Evolutionary conservation across 2,888 invertebrate species (phyloP).

Genomic region (Psylliodes chrysocephalus): DNA sequence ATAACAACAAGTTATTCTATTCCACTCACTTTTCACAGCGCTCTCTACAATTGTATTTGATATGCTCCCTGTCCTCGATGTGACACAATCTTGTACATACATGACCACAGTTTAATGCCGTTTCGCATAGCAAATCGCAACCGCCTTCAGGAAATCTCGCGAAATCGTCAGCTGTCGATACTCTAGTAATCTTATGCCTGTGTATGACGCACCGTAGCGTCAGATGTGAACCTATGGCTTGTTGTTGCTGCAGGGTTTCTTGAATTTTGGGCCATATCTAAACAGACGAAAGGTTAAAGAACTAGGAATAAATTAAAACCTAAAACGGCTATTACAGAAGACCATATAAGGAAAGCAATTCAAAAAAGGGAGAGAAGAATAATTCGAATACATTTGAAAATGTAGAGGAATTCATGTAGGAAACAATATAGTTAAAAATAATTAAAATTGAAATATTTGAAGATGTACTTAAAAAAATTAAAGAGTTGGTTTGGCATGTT

Average conservation of each 20-base stretch:
- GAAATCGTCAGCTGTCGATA: slow-evolving; percentile 63
- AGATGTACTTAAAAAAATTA: no score
- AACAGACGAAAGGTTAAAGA: slow-evolving; percentile 20
- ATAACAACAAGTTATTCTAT: neutral
- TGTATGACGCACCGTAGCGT: slow-evolving; percentile 68
- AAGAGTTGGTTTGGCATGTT: no score
- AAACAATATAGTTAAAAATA: no score
- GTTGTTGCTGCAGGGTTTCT: slow-evolving; percentile 63
- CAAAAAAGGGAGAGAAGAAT: no score
- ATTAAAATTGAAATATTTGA: no score
- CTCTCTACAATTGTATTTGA: slow-evolving; percentile 63
- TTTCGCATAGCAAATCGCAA: slow-evolving; percentile 68
- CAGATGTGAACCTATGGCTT: slow-evolving; percentile 68
- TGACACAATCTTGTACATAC: slow-evolving; percentile 72
- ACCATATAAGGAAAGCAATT: no score
- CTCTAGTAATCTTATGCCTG: slow-evolving; percentile 51
- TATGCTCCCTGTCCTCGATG: slow-evolving; percentile 68
- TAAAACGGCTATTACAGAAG: no score
- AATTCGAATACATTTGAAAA: no score
- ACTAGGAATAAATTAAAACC: no score
- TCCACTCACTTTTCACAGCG: slow-evolving; percentile 57
- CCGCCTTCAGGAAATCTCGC: slow-evolving; percentile 70
- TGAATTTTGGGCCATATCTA: slow-evolving; percentile 70
- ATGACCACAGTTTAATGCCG: slow-evolving; percentile 69
- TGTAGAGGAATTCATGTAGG: no score